phyloP scores from a whole-genome alignment of 2,113 vertebrate species.

The Ciconia boyciana region DNA sequence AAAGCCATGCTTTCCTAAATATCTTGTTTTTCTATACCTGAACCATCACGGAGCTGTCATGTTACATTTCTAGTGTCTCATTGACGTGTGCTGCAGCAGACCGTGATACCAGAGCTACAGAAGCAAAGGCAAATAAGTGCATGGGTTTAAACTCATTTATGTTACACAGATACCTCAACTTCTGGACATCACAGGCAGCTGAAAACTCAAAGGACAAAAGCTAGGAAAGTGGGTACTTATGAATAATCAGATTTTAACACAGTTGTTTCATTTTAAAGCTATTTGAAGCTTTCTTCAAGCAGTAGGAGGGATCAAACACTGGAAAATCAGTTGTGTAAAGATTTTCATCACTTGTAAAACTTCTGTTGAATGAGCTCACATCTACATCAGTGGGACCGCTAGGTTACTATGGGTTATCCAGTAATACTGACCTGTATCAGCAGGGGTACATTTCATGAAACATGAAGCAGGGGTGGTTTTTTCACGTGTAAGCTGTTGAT shows the following conservation, averaged over 20 bases:
- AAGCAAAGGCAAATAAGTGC: neutral
- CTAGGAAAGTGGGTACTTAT: neutral
- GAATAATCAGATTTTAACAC: neutral
- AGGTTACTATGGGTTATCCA: neutral
- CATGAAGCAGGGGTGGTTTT: neutral
- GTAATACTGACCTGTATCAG: neutral
- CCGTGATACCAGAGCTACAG: neutral
- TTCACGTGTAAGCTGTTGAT: neutral
- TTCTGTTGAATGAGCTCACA: neutral
- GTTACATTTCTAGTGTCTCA: neutral
- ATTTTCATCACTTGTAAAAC: neutral
- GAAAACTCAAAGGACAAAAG: neutral
- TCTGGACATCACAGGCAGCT: neutral
- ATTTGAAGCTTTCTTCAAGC: neutral
- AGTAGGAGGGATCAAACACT: neutral
- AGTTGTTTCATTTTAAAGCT: neutral
- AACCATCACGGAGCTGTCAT: neutral
- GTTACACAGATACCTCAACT: neutral
- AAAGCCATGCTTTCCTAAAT: neutral
- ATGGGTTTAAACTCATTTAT: neutral
- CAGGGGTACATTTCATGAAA: neutral
- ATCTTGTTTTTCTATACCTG: neutral
- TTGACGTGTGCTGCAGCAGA: neutral
- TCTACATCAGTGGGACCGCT: neutral
- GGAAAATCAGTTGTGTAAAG: neutral